These are phyloP conservation scores for Chelidonichthys spinosus DNA, from an alignment of 2,797 vertebrate species.

Conservation along the genomic window DNA sequence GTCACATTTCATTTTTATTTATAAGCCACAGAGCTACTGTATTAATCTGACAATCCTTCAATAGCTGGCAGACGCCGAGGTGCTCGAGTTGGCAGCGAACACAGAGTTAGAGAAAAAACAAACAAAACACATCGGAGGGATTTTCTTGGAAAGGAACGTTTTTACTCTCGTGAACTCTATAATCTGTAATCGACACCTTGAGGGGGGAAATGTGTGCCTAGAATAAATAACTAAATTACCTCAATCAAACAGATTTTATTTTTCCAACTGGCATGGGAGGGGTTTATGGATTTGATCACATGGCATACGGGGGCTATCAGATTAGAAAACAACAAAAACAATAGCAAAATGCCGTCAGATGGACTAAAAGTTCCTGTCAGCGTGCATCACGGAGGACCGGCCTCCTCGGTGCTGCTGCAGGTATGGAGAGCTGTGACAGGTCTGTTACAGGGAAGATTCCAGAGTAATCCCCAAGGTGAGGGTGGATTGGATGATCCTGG, in stretches of 20 bases:
- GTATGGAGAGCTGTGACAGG: conserved; percentile 47
- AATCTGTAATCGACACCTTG: conserved; percentile 44
- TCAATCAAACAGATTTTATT: conserved; percentile 22
- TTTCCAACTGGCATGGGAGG: not conserved
- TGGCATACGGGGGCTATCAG: not conserved
- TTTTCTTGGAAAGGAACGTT: conserved; percentile 30
- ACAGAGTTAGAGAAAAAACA: conserved; percentile 15
- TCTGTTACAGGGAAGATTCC: conserved; percentile 49
- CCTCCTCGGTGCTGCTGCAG: conserved; percentile 55
- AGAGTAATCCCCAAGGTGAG: conserved; percentile 71
- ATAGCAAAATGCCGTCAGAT: too few species aligned
- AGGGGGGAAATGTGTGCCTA: conserved; percentile 26
- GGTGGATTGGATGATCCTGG: conserved; percentile 67
- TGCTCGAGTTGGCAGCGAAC: conserved; percentile 41
- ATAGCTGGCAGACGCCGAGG: conserved; percentile 30
- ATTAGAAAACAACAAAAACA: conserved; percentile 5
- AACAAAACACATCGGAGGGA: conserved; percentile 14
- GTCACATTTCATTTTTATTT: conserved; percentile 1
- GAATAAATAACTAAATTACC: conserved; percentile 24
- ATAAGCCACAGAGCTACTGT: conserved; percentile 38
- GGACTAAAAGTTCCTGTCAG: conserved; percentile 30
- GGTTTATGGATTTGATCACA: not conserved
- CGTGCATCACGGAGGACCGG: conserved; percentile 1
- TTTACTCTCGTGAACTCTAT: conserved; percentile 6
- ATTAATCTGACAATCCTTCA: conserved; percentile 61